Conservation (phyloP, 2,888 invertebrate genomes). For the Capitulum mitella region DNA sequence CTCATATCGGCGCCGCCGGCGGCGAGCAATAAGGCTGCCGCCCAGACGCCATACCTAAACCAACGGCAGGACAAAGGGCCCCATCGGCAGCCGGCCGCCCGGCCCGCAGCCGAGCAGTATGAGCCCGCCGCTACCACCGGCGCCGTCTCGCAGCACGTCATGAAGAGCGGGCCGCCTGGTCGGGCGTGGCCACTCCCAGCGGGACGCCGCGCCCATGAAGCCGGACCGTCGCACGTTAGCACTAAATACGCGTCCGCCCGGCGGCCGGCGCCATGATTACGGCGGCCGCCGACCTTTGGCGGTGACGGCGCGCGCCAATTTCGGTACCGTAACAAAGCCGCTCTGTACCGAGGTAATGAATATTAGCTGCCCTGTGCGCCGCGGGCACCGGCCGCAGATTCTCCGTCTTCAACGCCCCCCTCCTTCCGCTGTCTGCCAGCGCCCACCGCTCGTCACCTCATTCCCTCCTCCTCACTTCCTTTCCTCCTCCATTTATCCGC, state of each 20-base stretch:
- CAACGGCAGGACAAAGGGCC: no score
- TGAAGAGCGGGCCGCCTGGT: no score
- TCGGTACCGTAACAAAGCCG: not conserved
- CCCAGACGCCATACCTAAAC: no score
- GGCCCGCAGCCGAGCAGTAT: no score
- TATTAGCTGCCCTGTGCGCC: not conserved
- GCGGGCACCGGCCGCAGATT: not conserved
- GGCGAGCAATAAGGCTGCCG: no score
- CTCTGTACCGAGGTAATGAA: not conserved
- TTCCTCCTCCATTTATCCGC: not conserved
- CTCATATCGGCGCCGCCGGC: no score
- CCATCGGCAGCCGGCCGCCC: no score
- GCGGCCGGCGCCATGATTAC: not conserved
- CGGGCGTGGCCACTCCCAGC: not conserved
- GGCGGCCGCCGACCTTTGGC: not conserved
- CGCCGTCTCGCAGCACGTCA: no score
- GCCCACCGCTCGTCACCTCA: not conserved
- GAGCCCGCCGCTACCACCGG: no score
- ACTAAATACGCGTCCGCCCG: not conserved
- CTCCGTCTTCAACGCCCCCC: no score
- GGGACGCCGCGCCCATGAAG: not conserved
- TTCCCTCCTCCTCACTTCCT: no score
- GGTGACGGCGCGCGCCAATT: not conserved
- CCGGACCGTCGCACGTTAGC: not conserved
- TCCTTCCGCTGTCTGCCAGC: no score